Evolutionary conservation across 1,140 invertebrate genomes (phyloP).

Genomic region (Nasonia vitripennis): DNA sequence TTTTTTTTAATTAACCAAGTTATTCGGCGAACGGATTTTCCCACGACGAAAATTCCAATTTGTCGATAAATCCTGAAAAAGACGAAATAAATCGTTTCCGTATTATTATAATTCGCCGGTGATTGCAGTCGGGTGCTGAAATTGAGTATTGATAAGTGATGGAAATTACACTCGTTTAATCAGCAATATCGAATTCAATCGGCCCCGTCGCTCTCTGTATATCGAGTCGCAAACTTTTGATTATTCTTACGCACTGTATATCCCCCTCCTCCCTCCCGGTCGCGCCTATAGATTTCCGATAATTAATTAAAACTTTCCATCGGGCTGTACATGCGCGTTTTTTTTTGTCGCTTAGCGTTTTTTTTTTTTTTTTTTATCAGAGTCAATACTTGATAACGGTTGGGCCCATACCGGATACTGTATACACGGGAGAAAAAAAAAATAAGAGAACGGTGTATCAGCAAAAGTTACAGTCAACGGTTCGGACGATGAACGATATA

Average conservation of each 20-base stretch:
- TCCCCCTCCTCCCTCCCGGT: too few species aligned
- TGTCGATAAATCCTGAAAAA: background rate
- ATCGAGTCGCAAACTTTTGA: background rate
- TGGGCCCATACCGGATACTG: background rate
- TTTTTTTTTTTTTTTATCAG: background rate
- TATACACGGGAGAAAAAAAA: background rate
- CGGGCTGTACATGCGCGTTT: background rate
- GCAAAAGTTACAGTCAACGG: background rate
- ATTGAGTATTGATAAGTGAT: background rate
- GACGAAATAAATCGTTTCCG: background rate
- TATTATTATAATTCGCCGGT: too few species aligned
- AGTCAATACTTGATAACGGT: background rate
- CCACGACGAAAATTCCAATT: background rate
- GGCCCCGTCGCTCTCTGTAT: too few species aligned
- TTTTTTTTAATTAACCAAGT: background rate
- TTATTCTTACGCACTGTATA: background rate
- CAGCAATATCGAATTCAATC: background rate
- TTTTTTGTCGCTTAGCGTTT: background rate
- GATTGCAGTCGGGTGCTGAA: background rate
- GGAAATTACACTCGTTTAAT: background rate
- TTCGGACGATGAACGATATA: background rate
- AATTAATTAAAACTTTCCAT: background rate
- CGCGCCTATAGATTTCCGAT: background rate
- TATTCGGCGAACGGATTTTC: background rate
- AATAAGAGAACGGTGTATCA: background rate